phyloP scores from a whole-genome alignment of 2,797 vertebrate species.

The Eutrigla gurnardus region DNA sequence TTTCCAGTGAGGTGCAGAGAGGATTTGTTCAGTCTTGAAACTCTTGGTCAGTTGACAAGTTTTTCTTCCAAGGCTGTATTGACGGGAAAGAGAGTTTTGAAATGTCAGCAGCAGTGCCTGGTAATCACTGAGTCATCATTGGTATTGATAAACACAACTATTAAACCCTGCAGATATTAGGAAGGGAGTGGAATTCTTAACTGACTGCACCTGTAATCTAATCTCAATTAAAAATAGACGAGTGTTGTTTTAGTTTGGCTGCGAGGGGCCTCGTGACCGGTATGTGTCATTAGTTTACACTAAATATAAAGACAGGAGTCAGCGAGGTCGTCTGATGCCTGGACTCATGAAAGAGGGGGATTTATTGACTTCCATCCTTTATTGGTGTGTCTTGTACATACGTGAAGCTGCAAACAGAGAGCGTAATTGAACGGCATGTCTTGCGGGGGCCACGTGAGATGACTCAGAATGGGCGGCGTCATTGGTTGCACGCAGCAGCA shows the following conservation, averaged over 20 bases:
- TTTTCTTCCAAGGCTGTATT: slow-evolving; percentile 18
- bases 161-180: slow-evolving; percentile 29
- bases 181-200: neutral
- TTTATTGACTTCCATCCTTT: slow-evolving; percentile 54
- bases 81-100: slow-evolving; percentile 34
- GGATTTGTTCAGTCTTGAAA: slow-evolving; percentile 59
- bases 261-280: slow-evolving; percentile 56
- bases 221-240: slow-evolving; percentile 75
- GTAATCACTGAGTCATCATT: slow-evolving; percentile 53
- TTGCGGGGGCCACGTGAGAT: slow-evolving; percentile 35
- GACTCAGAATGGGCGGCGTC: slow-evolving; percentile 29
- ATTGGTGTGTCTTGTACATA: slow-evolving; percentile 57
- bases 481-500: slow-evolving; percentile 20
- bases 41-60: slow-evolving; percentile 5
- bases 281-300: slow-evolving; percentile 66
- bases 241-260: slow-evolving; percentile 69
- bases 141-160: slow-evolving; percentile 41
- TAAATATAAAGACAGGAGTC: slow-evolving; percentile 73
- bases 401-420: slow-evolving; percentile 50
- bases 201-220: slow-evolving; percentile 59
- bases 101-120: slow-evolving; percentile 32
- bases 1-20: slow-evolving; percentile 22
- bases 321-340: slow-evolving; percentile 47
- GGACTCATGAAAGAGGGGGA: slow-evolving; percentile 22
- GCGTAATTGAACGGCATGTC: slow-evolving; percentile 40